These are phyloP conservation scores for Labrus mixtus DNA, from an alignment of 2,113 vertebrate genomes.

Conservation along the genomic window DNA sequence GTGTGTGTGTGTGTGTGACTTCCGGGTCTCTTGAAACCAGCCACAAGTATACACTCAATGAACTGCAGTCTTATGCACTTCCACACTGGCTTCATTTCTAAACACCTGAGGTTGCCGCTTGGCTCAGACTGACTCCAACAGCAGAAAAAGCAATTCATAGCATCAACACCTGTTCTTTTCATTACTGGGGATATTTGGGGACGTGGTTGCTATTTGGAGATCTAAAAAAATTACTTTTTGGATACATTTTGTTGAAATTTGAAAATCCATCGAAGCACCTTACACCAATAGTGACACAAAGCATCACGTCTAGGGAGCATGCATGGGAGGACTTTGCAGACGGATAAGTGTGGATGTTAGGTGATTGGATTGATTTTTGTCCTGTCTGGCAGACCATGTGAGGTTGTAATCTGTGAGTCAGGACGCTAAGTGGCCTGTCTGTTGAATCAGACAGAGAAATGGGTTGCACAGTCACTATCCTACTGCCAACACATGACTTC, in stretches of 20 bases:
- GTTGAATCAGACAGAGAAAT: conserved; percentile 36
- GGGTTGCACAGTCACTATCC: conserved; percentile 14
- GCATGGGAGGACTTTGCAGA: background rate
- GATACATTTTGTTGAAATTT: background rate
- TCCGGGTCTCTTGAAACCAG: too few species aligned
- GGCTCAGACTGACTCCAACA: background rate
- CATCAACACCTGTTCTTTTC: background rate
- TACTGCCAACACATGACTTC: conserved; percentile 24
- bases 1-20: too few species aligned
- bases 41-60: too few species aligned
- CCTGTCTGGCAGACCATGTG: background rate
- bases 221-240: background rate
- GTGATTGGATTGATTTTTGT: background rate
- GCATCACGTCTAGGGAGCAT: background rate
- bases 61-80: too few species aligned
- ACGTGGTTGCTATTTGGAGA: background rate
- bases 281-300: background rate
- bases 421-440: conserved; percentile 28
- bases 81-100: too few species aligned
- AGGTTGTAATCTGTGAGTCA: conserved; percentile 27
- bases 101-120: too few species aligned
- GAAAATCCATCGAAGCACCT: too few species aligned
- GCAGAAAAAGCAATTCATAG: background rate
- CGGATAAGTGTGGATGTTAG: background rate
- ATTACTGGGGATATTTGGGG: background rate